phyloP scores from a whole-genome alignment of 2,113 vertebrate genomes.

The Phodopus roborovskii region DNA sequence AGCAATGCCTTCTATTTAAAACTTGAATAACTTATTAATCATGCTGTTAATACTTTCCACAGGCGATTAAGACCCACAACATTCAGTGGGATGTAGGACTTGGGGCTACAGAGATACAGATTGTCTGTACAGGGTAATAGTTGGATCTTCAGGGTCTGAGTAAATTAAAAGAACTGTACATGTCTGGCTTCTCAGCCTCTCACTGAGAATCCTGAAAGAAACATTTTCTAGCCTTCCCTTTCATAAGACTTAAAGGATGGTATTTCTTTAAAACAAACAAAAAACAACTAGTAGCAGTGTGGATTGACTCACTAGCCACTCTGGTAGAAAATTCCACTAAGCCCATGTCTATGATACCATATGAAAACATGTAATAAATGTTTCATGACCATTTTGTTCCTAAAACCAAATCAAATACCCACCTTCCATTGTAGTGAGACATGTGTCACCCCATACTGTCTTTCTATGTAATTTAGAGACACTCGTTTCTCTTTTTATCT shows the following conservation, averaged over 20 bases:
- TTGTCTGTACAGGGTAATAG: not conserved
- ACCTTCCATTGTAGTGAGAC: not conserved
- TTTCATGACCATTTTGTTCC: not conserved
- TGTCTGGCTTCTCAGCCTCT: not conserved
- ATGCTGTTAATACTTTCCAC: constrained; percentile 15
- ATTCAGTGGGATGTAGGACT: not conserved
- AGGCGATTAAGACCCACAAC: constrained; percentile 1
- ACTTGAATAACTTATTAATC: constrained; percentile 19
- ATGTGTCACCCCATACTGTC: not conserved
- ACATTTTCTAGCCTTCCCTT: not conserved
- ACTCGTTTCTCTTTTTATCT: not conserved
- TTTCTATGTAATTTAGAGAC: not conserved
- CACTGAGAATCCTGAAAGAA: not conserved
- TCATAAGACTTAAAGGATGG: not conserved
- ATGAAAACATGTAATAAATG: not conserved
- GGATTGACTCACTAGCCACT: not conserved
- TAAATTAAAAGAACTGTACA: not conserved
- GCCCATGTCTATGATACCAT: not conserved
- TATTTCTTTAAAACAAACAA: constrained; percentile 2
- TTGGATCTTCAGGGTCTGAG: not conserved
- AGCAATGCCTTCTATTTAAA: not conserved
- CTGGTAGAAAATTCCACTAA: constrained; percentile 1
- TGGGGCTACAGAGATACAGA: not conserved
- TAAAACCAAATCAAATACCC: not conserved
- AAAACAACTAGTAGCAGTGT: not conserved